Evolutionary conservation across 2,888 invertebrate species (phyloP), one percentile per base, ranked within the genome.

Genomic region (Linnaemya tessellans): DNA sequence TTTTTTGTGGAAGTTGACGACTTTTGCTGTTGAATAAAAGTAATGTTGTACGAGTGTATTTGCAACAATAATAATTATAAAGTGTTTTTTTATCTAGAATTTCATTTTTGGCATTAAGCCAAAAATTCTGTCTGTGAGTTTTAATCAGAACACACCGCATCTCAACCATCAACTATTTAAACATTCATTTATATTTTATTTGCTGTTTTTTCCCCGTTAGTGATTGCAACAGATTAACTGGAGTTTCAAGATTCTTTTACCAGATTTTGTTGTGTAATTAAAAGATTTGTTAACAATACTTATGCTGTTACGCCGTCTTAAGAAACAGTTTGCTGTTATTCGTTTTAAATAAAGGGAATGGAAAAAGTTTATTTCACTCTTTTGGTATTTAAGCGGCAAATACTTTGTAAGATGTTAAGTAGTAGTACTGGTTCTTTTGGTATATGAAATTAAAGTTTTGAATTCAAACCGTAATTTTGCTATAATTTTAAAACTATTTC

Each of bases 91-190:
- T 7, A 15, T 62, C 1, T 62, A 22, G 46, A 3, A 38, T 9
- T 73, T 64, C 60, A 35, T 84, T 77, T n/a, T 84, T 81, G 84
- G 80, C 80, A 25, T 67, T 3, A 46, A 78, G 84, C 80, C 77
- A 78, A 78, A n/a, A 71, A 25, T 51, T 80, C 30, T 73, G 43
- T 13, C 49, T 70, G 25, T 25, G 7, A 49, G n/a, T 62, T 62
- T 38, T 41, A 62, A 56, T 41, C 20, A 22, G 35, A 58, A 60
- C 49, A 68, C 13, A 68, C 5, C 18, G 20, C 22, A 54, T 65
- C 54, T 49, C 49, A 77, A 56, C 5, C 22, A 18, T 18, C 54
- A 41, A 46, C 20, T 43, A 78, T 58, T 54, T 54, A 43, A 22
- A 75, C 41, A 11, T 54, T 25, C 9, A 64, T 25, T 41, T n/a